Evolutionary conservation across 2,113 vertebrate genomes (phyloP).

Genomic region (Ranitomeya imitator): DNA sequence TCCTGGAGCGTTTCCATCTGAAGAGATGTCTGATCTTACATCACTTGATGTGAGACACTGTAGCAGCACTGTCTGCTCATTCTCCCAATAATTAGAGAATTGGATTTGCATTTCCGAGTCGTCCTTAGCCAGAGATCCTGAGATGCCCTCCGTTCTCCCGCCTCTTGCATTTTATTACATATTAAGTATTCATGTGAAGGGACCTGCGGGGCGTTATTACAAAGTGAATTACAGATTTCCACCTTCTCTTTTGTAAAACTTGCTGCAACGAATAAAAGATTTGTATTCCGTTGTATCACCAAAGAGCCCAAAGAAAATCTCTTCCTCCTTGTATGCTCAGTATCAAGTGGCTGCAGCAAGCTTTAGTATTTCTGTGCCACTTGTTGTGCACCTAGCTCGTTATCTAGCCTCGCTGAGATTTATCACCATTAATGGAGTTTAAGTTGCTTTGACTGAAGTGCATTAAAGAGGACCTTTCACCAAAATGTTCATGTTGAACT

Average conservation of each 20-base stretch:
- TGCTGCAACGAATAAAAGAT: neutral
- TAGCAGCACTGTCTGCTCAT: neutral
- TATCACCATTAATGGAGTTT: no score
- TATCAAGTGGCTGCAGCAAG: neutral
- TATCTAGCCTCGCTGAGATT: no score
- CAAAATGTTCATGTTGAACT: no score
- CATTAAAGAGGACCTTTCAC: no score
- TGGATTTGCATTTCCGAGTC: neutral
- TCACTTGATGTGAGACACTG: neutral
- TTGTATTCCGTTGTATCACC: neutral
- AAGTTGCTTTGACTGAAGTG: no score
- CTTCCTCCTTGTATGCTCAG: neutral
- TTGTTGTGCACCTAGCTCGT: no score
- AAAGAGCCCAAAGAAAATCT: neutral
- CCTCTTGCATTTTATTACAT: neutral
- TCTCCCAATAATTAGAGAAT: neutral
- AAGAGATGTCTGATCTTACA: neutral
- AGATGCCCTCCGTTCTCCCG: neutral
- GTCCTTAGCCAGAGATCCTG: neutral
- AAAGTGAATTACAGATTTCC: neutral
- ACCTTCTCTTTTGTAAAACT: neutral
- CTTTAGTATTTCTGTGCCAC: neutral
- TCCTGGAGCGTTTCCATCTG: neutral
- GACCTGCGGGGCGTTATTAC: neutral
- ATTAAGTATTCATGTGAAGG: slow-evolving; percentile 20